Evolutionary conservation across 2,888 invertebrate species (phyloP), one percentile per base, ranked within the genome.

Genomic region (Heteromyza rotundicornis): DNA sequence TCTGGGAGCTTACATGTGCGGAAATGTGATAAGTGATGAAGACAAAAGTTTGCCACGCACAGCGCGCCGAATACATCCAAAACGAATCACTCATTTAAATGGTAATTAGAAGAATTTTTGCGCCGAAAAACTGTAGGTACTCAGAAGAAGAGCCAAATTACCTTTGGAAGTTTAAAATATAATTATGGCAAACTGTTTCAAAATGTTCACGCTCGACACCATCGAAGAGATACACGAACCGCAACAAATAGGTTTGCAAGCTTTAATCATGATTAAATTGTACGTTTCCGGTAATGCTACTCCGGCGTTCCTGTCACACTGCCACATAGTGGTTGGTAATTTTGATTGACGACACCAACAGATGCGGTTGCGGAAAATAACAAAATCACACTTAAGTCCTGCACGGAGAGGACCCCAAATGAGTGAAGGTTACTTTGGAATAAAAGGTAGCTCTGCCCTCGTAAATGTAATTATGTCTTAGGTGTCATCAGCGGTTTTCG

Each of bases 271-370:
- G 32, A 53, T 53, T 24, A 53, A 53, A 53, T 53, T 53, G 32
- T 16, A 53, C 52, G 32, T 53, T 53, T 53, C 52, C 52, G 27
- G 52, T 19, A 53, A 24, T 53, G 27, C 8, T 53, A 16, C 17
- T 53, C n/a, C 52, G 52, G 2, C 14, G 32, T 53, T 53, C 52
- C 52, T 24, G 27, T 5, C 32, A 53, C 27, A 8, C n/a, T 40
- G 40, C 40, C 40, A 32, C 52, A 53, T 53, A 27, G 52, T 17
- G 52, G 52, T 53, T 2, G 24, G 52, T 22, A 23, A 53, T 53
- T 53, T 53, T 53, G 52, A 53, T 53, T 53, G 52, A 53, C 24
- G 32, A 53, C 24, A 24, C 52, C 52, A 53, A 53, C 52, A 53
- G 52, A 27, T 53, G 52, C 24, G 52, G n/a, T n/a, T 3, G 3